Percentiles rank a stretch among this genome's conserved stretches.
phyloP scores from a whole-genome alignment of 2,888 invertebrate genomes.

The Cheilosia variabilis region DNA sequence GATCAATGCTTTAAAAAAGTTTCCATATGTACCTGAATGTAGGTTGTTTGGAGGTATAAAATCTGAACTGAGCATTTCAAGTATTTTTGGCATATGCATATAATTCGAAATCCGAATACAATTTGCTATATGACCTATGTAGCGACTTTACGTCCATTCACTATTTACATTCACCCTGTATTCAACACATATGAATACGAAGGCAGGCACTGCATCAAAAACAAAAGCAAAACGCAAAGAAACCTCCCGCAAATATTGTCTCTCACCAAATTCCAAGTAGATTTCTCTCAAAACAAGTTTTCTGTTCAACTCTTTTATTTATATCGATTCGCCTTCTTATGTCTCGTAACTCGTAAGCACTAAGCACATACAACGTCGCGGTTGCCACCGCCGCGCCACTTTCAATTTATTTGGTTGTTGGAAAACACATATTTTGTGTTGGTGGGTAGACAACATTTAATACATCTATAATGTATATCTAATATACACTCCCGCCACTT shows the following conservation, averaged over 20 bases:
- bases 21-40: no score
- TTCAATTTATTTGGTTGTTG: conserved; percentile 11
- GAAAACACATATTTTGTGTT: conserved; percentile 14
- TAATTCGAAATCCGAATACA: no score
- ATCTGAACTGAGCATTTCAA: no score
- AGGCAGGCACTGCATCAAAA: background rate
- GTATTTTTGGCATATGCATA: no score
- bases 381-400: background rate
- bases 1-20: no score
- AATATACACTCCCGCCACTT: conserved; percentile 14
- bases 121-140: no score
- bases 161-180: background rate
- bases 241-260: background rate
- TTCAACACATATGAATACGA: background rate
- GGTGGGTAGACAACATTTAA: conserved; percentile 20
- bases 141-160: no score
- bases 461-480: conserved; percentile 11
- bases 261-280: conserved; percentile 1
- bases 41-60: no score
- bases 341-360: conserved; percentile 5
- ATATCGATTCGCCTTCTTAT: conserved; percentile 30
- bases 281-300: conserved; percentile 61
- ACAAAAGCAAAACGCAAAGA: background rate
- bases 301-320: conserved; percentile 55
- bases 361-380: no score